Conservation (phyloP, 2,113 vertebrate genomes). For the Chloroceryle aenea region DNA sequence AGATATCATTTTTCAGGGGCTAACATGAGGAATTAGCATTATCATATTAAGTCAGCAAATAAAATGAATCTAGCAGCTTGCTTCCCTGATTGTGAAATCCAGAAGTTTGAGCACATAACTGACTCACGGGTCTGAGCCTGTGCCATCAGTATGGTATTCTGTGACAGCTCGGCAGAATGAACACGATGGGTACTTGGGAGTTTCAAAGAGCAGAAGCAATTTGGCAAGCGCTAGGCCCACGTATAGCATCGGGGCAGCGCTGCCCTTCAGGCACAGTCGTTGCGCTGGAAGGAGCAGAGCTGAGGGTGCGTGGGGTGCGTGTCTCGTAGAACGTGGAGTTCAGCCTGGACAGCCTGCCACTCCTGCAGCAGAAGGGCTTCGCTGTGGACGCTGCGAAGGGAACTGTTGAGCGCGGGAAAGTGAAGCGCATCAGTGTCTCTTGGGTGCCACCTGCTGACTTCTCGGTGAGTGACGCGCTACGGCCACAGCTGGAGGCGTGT, state of each 20-base stretch:
- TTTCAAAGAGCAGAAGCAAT: not conserved
- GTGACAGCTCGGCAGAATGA: not conserved
- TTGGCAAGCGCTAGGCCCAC: not conserved
- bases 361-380: constrained; percentile 85
- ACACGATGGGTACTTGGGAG: fast-evolving
- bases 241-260: fast-evolving
- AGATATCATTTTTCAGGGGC: not conserved
- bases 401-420: constrained; percentile 76
- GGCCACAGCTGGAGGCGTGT: no score
- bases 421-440: constrained; percentile 76
- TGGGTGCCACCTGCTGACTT: constrained; percentile 85
- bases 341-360: constrained; percentile 62
- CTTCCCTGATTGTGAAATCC: not conserved
- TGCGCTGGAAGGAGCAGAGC: not conserved
- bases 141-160: not conserved
- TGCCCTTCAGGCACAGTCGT: not conserved
- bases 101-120: not conserved
- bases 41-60: not conserved
- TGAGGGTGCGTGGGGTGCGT: not conserved
- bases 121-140: not conserved
- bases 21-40: not conserved
- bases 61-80: not conserved
- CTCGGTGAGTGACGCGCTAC: constrained; percentile 69
- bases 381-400: constrained; percentile 76
- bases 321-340: constrained; percentile 79